Percentiles rank a stretch among this genome's conserved stretches.
phyloP scores from a whole-genome alignment of 2,113 vertebrate species.

The Gobius niger region DNA sequence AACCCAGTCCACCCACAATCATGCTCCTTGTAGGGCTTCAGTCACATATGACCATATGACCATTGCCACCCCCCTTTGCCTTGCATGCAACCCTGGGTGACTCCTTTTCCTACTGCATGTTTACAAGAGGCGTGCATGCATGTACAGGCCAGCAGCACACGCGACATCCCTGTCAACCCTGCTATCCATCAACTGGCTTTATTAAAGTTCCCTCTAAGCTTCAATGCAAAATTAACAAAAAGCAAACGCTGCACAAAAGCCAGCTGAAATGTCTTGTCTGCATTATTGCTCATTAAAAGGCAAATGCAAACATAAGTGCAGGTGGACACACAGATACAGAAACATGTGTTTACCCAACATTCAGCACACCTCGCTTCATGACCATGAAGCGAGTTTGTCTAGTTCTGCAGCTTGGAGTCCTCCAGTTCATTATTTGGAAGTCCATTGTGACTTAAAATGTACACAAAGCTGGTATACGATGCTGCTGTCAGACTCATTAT shows the following conservation, averaged over 20 bases:
- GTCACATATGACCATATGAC: constrained; percentile 15
- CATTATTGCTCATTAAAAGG: constrained; percentile 28
- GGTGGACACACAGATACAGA: constrained; percentile 67
- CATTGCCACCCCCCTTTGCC: constrained; percentile 12
- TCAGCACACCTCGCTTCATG: constrained; percentile 13
- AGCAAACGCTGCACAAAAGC: constrained; percentile 57
- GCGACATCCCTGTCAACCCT: constrained; percentile 36
- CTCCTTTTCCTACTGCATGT: constrained; percentile 40
- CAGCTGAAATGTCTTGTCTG: constrained; percentile 48
- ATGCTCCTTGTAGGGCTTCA: constrained; percentile 57
- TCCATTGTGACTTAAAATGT: constrained; percentile 20
- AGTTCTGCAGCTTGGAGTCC: constrained; percentile 29
- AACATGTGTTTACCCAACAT: constrained; percentile 44
- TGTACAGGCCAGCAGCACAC: constrained; percentile 8
- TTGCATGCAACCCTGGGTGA: constrained; percentile 30
- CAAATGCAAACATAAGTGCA: constrained; percentile 49
- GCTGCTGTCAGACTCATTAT: constrained; percentile 43
- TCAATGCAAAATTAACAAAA: constrained; percentile 50
- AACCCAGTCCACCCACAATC: constrained; percentile 37
- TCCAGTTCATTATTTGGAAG: constrained; percentile 6
- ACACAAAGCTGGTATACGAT: constrained; percentile 28
- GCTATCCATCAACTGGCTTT: constrained; percentile 11
- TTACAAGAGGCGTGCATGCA: constrained; percentile 17
- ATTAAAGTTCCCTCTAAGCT: constrained; percentile 19
- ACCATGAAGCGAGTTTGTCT: constrained; percentile 51